phyloP scores from a whole-genome alignment of 2,113 vertebrate genomes.

The Phainopepla nitens region DNA sequence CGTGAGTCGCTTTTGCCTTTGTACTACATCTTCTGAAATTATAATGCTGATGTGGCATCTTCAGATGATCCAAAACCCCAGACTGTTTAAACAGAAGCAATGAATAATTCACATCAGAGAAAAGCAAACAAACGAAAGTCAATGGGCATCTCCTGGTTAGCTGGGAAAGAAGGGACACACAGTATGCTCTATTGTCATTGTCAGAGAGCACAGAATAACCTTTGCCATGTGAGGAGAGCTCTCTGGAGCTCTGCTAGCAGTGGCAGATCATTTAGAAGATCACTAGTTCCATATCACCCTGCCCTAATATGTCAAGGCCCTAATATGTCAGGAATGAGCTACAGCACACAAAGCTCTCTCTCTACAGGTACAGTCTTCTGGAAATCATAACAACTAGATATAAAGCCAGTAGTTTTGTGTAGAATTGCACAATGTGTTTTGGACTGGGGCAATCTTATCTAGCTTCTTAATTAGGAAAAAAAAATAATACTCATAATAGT shows the following conservation, averaged over 20 bases:
- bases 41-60: background rate
- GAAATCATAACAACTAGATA: background rate
- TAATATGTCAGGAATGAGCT: background rate
- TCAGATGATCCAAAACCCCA: background rate
- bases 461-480: background rate
- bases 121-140: constrained; percentile 11
- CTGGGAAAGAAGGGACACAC: background rate
- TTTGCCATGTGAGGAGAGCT: background rate
- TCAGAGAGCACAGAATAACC: background rate
- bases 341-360: background rate
- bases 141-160: background rate
- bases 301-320: background rate
- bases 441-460: background rate
- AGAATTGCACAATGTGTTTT: background rate
- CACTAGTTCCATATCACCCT: background rate
- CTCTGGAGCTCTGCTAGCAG: background rate
- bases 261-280: background rate
- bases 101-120: constrained; percentile 28
- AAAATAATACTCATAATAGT: background rate
- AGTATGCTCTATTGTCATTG: background rate
- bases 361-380: background rate
- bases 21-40: background rate
- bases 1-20: background rate
- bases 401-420: background rate
- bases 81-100: constrained; percentile 20